Conservation (phyloP, 2,888 invertebrate species). For the Epinotia brunnichana region DNA sequence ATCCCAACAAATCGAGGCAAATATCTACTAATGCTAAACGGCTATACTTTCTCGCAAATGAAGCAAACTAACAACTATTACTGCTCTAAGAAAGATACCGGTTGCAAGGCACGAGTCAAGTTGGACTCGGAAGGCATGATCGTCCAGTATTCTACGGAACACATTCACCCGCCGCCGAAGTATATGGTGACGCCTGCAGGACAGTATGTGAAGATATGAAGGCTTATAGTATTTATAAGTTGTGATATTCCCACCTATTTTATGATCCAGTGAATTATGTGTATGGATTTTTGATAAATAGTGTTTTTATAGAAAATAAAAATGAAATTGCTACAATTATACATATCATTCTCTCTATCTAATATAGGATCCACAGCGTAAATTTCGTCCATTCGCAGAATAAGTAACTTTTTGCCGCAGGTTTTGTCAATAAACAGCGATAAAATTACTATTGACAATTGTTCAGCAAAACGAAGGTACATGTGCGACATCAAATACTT, state of each 20-base stretch:
- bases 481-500: background rate
- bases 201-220: conserved; percentile 44
- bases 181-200: conserved; percentile 51
- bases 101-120: conserved; percentile 51
- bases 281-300: no score
- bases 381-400: no score
- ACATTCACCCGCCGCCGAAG: conserved; percentile 55
- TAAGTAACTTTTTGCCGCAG: no score
- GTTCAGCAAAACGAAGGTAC: background rate
- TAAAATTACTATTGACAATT: background rate
- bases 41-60: conserved; percentile 49
- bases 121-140: conserved; percentile 46
- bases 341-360: no score
- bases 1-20: conserved; percentile 46
- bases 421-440: no score
- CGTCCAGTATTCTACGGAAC: conserved; percentile 45
- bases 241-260: conserved; percentile 11
- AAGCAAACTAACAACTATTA: conserved; percentile 49
- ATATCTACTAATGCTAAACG: conserved; percentile 47
- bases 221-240: background rate
- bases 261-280: background rate
- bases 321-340: no score
- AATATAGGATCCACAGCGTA: no score
- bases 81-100: conserved; percentile 55
- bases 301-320: no score